Evolutionary conservation across 2,113 vertebrate genomes (phyloP).

Genomic region (Eidolon helvum): DNA sequence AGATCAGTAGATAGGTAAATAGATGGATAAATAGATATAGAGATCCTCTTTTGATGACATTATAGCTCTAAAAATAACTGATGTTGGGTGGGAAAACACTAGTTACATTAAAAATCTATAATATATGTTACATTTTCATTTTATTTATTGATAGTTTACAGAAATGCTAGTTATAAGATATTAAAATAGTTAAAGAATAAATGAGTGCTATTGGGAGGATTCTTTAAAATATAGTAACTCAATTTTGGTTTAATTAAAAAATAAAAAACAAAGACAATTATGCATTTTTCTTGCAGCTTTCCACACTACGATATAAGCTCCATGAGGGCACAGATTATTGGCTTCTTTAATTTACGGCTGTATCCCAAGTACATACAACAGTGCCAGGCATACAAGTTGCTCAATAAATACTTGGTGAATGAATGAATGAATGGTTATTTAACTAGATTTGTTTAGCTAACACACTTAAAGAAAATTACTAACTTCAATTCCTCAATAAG

Average conservation of each 20-base stretch:
- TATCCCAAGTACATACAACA: background rate
- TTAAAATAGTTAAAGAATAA: background rate
- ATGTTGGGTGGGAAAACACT: background rate
- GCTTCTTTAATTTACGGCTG: background rate
- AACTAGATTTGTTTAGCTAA: background rate
- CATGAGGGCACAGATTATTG: background rate
- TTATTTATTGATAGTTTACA: background rate
- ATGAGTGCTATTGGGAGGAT: background rate
- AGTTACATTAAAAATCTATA: background rate
- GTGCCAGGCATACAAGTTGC: background rate
- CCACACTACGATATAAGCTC: background rate
- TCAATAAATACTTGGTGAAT: background rate
- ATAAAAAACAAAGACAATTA: background rate
- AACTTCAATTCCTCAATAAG: background rate
- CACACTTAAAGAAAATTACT: background rate
- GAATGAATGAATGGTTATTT: background rate
- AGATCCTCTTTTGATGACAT: background rate
- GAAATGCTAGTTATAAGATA: background rate
- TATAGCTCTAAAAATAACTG: background rate
- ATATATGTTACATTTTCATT: background rate
- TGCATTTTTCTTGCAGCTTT: background rate
- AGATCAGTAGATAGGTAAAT: too few species aligned
- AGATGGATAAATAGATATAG: background rate
- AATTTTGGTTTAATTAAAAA: background rate
- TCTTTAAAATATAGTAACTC: background rate